Base-by-base conservation (phyloP, 2,888 invertebrate species). In the Polydrusus pterygomalis region DNA sequence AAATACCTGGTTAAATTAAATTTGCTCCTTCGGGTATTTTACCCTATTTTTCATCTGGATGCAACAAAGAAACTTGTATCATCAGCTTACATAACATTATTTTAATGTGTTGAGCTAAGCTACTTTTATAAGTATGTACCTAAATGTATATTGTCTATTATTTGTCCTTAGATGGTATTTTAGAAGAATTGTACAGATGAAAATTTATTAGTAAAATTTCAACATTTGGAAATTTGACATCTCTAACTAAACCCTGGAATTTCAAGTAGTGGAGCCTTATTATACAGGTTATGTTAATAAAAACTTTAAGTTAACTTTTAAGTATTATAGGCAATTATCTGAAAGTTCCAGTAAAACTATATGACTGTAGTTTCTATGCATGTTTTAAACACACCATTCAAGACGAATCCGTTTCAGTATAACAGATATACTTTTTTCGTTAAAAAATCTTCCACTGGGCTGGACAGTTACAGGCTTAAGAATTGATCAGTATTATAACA, bases 321-420 rank as follows among this genome's bases (percentile, higher is more conserved):
- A 34, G 56, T 76, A 72, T 62, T 10, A 71, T 72, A 76, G 70
- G 71, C 68, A 77, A 73, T 70, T 74, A 47, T 70, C 60, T 77
- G 77, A 74, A 77, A 70, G 70, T 74, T 70, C 70, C 74, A 69
- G 77, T 65, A 63, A 70, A 71, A 63, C 70, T 73, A 62, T 70
- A 63, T 77, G 77, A 77, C 43, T 77, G 74, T 77, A 77, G 74
- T 77, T 58, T 73, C 69, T 68, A 68, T 60, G 67, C 74, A 77
- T 77, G 74, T 47, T 70, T 70, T 56, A 47, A n/a, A 69, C 60
- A 60, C 64, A 38, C 68, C 5, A 25, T 25, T 17, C 51, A 38
- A 56, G 76, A 43, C 69, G 62, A 77, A 73, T 77, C 64, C 73
- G 25, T 15, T 30, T 34, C n/a, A 3, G 6, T 43, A n/a, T 13